Percentiles rank a stretch among this genome's conserved stretches.
Conservation (phyloP, 2,797 vertebrate species). For the Natrix natrix region DNA sequence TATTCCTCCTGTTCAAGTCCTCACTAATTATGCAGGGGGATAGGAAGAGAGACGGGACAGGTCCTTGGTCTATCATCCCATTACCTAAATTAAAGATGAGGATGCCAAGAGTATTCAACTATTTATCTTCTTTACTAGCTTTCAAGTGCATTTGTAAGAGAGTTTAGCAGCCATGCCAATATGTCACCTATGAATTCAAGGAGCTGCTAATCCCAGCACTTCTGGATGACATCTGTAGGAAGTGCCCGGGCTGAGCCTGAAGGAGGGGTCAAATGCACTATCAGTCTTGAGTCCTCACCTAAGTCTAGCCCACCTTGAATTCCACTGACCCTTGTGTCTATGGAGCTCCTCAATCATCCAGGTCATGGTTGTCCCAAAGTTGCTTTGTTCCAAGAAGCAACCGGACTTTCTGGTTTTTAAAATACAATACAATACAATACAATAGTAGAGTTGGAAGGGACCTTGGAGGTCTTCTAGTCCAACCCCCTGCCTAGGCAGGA, state of each 20-base stretch:
- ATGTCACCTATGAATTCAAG: not conserved
- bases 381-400: no score
- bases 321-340: not conserved
- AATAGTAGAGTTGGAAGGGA: no score
- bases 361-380: no score
- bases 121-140: not conserved
- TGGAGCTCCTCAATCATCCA: no score
- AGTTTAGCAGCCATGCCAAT: not conserved
- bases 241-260: not conserved
- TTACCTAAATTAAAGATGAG: not conserved
- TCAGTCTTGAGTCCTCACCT: not conserved
- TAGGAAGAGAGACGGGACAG: not conserved
- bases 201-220: not conserved
- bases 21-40: not conserved
- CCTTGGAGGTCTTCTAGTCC: no score
- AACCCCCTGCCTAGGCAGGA: no score
- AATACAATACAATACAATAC: no score
- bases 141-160: not conserved
- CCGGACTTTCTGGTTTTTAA: no score
- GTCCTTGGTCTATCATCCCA: not conserved
- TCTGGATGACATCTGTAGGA: not conserved
- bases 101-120: not conserved
- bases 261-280: not conserved
- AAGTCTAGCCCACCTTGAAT: not conserved
- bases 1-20: not conserved